Evolutionary conservation across 2,113 vertebrate genomes (phyloP).

Genomic region (Grammomys surdaster): DNA sequence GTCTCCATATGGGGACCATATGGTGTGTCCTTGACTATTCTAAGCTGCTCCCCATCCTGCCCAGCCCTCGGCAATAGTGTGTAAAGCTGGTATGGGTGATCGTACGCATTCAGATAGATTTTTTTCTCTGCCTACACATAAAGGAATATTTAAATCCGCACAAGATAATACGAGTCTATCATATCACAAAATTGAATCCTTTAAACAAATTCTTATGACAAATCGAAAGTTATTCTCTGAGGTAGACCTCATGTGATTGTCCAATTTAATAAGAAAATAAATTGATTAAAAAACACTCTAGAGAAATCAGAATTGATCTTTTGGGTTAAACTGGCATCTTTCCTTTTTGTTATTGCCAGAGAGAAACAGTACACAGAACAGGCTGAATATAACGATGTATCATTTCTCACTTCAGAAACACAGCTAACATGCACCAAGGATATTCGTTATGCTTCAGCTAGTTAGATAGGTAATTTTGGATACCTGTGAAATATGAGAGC

Average conservation of each 20-base stretch:
- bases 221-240: conserved; percentile 70
- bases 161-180: neutral
- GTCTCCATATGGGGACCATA: neutral
- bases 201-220: conserved; percentile 38
- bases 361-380: conserved; percentile 29
- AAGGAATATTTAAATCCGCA: neutral
- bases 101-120: neutral
- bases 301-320: conserved; percentile 68
- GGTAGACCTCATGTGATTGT: conserved; percentile 69
- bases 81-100: neutral
- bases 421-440: conserved; percentile 30
- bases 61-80: neutral
- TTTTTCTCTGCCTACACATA: neutral
- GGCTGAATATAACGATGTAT: conserved; percentile 69
- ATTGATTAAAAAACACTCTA: conserved; percentile 75
- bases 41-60: neutral
- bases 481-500: neutral
- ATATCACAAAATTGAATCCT: neutral
- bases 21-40: neutral
- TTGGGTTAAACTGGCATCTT: conserved; percentile 73
- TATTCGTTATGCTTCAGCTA: conserved; percentile 38
- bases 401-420: conserved; percentile 65
- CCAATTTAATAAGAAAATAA: conserved; percentile 73
- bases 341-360: conserved; percentile 18
- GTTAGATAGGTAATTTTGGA: neutral